Base-by-base conservation (phyloP, 2,113 vertebrate genomes). In the Mellivora capensis region DNA sequence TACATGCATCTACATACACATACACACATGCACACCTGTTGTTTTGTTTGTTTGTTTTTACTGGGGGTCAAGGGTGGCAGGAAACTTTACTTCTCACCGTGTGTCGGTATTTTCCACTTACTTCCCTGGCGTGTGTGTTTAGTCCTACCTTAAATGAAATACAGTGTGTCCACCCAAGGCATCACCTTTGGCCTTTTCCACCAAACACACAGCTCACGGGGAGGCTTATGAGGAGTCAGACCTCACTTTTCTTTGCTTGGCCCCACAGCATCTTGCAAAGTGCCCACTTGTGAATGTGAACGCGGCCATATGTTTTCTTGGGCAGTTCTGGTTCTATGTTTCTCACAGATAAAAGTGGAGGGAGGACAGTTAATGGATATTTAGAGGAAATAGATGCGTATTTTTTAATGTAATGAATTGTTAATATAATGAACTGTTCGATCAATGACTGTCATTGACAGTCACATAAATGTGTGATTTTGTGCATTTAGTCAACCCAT, bases 81-180 rank as follows among this genome's bases (percentile, higher is more conserved):
- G 39, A 87, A 76, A 3, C 6, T 11, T 20, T 1, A 4, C 9
- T 62, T 93, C 13, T 59, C 12, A 23, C 27, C 49, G 14, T 37
- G 2, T 4, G 21, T 27, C 7, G 0, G n/a, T 6, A 31, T 20
- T 69, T 80, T 42, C 5, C 0, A 3, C 25, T n/a, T 42, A 20
- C 2, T 9, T 34, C 47, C 18, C 34, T 49, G 20, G 2, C 3
- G 2, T 13, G 39, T 13, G 7, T 7, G 0, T 3, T 4, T 5
- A 5, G 21, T 18, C 0, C 39, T 52, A 6, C 27, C 57, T 61
- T 21, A 6, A 18, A 0, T 0, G 25, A 25, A n/a, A 6, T 3
- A 13, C 4, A 0, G 0, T 2, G 14, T 6, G 0, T 9, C 0
- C 42, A 3, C 18, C 1, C 54, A 20, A 20, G 44, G 3, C 1